Percentiles rank a stretch among this genome's conserved stretches.
phyloP scores from a whole-genome alignment of 2,888 invertebrate genomes.

The Mamestra brassicae region DNA sequence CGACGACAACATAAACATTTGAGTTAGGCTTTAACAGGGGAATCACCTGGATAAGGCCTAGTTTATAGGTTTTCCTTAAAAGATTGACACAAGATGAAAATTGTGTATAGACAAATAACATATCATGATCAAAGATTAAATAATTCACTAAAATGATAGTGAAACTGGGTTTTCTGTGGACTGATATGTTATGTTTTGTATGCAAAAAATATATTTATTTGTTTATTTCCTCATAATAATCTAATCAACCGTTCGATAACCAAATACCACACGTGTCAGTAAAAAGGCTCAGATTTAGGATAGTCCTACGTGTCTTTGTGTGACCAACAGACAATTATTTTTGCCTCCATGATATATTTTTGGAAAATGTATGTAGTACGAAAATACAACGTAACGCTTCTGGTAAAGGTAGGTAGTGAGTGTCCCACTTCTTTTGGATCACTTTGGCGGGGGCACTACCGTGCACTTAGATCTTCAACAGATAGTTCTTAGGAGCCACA shows the following conservation, averaged over 20 bases:
- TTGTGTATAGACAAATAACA: too few relatives aligned
- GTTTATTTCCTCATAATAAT: conserved; percentile 19
- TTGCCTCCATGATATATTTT: too few relatives aligned
- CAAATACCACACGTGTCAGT: not conserved
- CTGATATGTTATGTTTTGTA: not conserved
- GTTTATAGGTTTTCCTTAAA: not conserved
- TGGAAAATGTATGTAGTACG: too few relatives aligned
- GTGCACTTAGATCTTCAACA: too few relatives aligned
- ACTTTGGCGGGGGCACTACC: too few relatives aligned
- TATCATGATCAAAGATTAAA: not conserved
- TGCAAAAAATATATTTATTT: conserved; percentile 1
- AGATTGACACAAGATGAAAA: too few relatives aligned
- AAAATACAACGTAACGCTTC: too few relatives aligned
- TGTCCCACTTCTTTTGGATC: too few relatives aligned
- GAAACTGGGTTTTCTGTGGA: not conserved
- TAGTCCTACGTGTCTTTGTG: not conserved
- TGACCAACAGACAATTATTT: too few relatives aligned
- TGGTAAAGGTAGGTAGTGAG: too few relatives aligned
- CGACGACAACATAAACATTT: not conserved
- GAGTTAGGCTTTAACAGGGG: not conserved
- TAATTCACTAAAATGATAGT: not conserved
- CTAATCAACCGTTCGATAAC: conserved; percentile 19
- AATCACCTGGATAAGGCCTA: not conserved
- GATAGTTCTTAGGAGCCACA: too few relatives aligned
- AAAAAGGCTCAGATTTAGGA: conserved; percentile 1